Evolutionary conservation across 2,888 invertebrate genomes (phyloP), one percentile per base, ranked within the genome.

Genomic region (Germaria angustata): DNA sequence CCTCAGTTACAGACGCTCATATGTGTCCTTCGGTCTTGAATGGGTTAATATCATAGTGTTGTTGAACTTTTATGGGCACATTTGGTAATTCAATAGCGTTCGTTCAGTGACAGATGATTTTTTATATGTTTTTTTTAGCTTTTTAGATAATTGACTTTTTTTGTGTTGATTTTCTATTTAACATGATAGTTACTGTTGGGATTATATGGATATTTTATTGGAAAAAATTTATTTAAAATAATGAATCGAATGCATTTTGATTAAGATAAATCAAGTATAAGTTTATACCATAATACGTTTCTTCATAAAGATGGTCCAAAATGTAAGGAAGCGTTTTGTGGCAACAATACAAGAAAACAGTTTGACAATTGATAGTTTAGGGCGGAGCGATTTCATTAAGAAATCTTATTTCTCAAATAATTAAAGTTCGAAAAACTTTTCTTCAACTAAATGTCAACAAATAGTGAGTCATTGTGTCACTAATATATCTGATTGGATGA

Each of bases 61-160:
- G 57, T 51, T 61, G 51, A 34, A 68, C 32, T 39, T 68, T 77
- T 41, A 55, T n/a, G n/a, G n/a, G n/a, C n/a, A n/a, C 44, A 36
- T 41, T 51, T 49, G 66, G 81, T 72, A 73, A 77, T 61, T 72
- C 63, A 81, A 81, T 81, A 72, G 53, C 24, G 6, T 2, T 34
- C 11, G 57, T 39, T 57, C 57, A 63, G 41, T 51, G 65, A 63
- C 65, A 51, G 69, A 80, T 76, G 69, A 80, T n/a, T 65, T 68
- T 32, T 20, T 17, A 15, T 36, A 28, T 65, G 28, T 69, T 53
- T 28, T 41, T 13, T 46, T 76, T 53, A 24, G 24, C 69, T 49
- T 51, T 59, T 63, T 20, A 59, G 13, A 53, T 59, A 80, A 80
- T 65, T 71, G 63, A 57, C 36, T 80, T 75, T 69, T 24, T n/a